Conservation (phyloP, 2,797 vertebrate genomes). For the Mus minutoides region DNA sequence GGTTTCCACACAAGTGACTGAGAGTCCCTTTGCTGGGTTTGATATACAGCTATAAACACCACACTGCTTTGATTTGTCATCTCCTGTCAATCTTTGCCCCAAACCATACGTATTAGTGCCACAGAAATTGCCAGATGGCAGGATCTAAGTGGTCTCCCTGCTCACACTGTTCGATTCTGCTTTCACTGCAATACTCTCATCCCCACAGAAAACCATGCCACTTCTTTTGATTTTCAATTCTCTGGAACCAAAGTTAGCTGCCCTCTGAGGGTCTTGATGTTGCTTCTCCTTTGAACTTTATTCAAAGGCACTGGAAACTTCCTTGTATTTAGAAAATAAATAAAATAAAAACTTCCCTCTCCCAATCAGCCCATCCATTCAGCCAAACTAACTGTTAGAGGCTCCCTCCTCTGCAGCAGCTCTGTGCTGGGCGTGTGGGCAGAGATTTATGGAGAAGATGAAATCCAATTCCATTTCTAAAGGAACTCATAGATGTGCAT, state of each 20-base stretch:
- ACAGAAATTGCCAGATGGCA: conserved; percentile 40
- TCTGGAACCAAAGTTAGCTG: neutral
- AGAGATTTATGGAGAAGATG: neutral
- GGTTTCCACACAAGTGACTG: neutral
- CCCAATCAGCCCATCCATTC: neutral
- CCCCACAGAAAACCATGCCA: neutral
- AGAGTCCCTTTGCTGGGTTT: neutral
- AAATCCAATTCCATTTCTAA: neutral
- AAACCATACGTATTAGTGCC: conserved; percentile 37
- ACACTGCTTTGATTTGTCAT: conserved; percentile 44
- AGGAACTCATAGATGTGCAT: neutral
- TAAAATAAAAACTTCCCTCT: neutral
- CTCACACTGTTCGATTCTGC: neutral
- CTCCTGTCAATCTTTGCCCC: conserved; percentile 1
- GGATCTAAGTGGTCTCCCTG: neutral
- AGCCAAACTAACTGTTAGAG: neutral
- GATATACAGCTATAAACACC: conserved; percentile 23
- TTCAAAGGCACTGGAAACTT: neutral
- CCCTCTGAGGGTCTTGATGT: neutral
- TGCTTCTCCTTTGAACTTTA: neutral
- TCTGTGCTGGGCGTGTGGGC: neutral
- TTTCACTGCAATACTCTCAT: neutral
- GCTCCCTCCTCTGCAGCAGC: fast-evolving
- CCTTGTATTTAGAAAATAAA: neutral
- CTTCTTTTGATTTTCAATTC: conserved; percentile 41